phyloP scores from a whole-genome alignment of 2,113 vertebrate genomes.

The Pseudonaja textilis region DNA sequence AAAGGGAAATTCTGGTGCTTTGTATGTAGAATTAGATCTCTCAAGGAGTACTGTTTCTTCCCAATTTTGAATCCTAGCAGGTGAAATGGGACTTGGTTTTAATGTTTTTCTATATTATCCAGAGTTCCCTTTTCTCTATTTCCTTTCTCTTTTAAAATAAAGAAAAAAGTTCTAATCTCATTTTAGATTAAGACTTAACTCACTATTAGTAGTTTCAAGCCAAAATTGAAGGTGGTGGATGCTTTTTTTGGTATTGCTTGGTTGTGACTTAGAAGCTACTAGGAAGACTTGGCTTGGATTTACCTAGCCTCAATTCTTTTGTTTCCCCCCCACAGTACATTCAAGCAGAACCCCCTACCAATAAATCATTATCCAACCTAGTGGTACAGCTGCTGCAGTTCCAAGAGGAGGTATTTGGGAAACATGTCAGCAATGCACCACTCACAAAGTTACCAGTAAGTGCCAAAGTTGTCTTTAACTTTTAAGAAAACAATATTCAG shows the following conservation, averaged over 20 bases:
- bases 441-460: conserved; percentile 91
- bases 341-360: conserved; percentile 94
- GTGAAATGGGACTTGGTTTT: background rate
- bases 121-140: background rate
- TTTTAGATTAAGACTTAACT: background rate
- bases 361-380: conserved; percentile 94
- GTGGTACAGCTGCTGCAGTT: conserved; percentile 96
- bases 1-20: background rate
- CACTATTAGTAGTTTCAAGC: background rate
- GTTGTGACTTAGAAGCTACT: background rate
- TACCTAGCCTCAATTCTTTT: conserved; percentile 1
- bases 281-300: background rate
- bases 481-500: background rate
- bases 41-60: background rate
- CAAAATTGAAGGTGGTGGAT: background rate
- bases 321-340: conserved; percentile 79
- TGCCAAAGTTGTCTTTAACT: background rate
- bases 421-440: conserved; percentile 95
- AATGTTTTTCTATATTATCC: background rate
- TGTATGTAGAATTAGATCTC: background rate
- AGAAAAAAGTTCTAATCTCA: background rate
- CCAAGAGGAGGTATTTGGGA: conserved; percentile 96
- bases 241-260: background rate
- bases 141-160: background rate
- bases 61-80: background rate